Base-by-base conservation (phyloP, 2,113 vertebrate genomes). In the Nycticorax nycticorax region DNA sequence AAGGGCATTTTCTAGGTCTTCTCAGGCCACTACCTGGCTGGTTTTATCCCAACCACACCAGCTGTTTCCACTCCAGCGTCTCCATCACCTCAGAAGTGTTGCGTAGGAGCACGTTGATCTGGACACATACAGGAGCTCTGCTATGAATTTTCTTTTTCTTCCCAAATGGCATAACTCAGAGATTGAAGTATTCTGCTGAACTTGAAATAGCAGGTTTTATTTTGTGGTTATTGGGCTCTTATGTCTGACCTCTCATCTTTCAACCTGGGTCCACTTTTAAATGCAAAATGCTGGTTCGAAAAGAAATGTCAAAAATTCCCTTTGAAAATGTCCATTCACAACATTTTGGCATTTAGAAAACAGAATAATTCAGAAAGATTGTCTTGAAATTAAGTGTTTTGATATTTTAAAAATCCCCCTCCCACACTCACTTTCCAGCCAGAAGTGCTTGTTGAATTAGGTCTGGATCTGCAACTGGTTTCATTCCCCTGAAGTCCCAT, bases 221-320 rank as follows among this genome's bases (percentile, higher is more conserved):
- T 94, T 90, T 27, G 63, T 67, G 62, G 53, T 85, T 83, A n/a
- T 76, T 69, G 76, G 30, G 52, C 5, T 82, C 30, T 62, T 66
- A 35, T 85, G 74, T 79, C 55, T 88, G 81, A 91, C 74, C 67
- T 85, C 74, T 92, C 92, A 85, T 48, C 62, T 85, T 94, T 91
- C 66, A 94, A 30, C 39, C 62, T 62, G 45, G 88, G 71, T 94
- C 74, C 93, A 89, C 28, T 85, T 88, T 91, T 71, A 84, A 92
- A 89, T 75, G 56, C 56, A 92, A 91, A 96, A 85, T 27, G 81
- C 62, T 41, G 28, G 16, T 94, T 73, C 45, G 27, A 92, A 87
- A 85, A 24, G 33, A 89, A 96, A 96, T 95, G 73, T 94, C 94
- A 96, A 39, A 95, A 93, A 92, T 82, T 82, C 39, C 66, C 57